Base-by-base conservation (phyloP, 2,113 vertebrate species). In the Capra hircus region DNA sequence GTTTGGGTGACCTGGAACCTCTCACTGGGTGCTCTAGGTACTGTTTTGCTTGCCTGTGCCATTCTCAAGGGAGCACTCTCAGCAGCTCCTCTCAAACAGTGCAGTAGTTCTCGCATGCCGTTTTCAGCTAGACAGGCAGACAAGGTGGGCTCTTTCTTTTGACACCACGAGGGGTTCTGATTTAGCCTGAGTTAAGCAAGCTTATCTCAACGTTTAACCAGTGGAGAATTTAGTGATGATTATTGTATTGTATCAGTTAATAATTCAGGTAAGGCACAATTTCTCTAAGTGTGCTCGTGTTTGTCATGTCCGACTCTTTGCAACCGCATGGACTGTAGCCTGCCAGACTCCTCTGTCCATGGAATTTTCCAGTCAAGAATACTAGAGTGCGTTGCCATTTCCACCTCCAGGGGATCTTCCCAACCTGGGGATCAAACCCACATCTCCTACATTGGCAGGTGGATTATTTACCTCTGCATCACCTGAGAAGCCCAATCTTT, bases 1-100 rank as follows among this genome's bases (percentile, higher is more conserved):
- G 23, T 93, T 83, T 91, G 60, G 62, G 94, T 94, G 82, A 89
- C 60, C 88, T 97, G 86, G 94, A 95, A 64, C 67, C 86, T 97
- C 85, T 97, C 62, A 45, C 11, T 15, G 36, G 52, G 95, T 94
- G 78, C 96, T 95, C 78, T 78, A 96, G 88, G 71, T 88, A 50
- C 13, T 96, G 43, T 96, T 84, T 90, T 67, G 50, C 78, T 86
- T 92, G 71, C 60, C 1, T 92, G 55, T 83, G 25, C 77, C 16
- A 7, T 84, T 82, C 96, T 92, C 92, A 48, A n/a, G 81, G 50
- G 90, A 82, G 36, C 67, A 27, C n/a, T 92, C 81, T 88, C 48
- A 86, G 23, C 36, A 94, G 11, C 50, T 40, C 52, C 64, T 96
- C 59, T 91, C 53, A 94, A 90, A 85, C 13, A 6, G 0, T 28